Base-by-base conservation (phyloP, 1,140 invertebrate species). In the Drosophila kohkoa region DNA sequence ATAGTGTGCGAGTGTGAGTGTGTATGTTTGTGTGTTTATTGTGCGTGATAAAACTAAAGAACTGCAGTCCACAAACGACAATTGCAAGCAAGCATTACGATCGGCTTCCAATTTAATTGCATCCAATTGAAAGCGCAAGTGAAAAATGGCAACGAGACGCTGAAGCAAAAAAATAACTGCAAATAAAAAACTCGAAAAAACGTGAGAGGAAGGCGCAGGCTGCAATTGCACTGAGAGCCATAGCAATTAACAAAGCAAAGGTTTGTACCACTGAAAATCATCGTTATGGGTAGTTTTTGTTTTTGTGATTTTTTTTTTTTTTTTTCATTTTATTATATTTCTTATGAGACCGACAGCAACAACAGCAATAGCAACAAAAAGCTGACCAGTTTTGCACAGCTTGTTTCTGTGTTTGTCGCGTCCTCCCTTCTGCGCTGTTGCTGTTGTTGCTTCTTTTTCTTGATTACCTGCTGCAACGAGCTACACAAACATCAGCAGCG, bases 51-150 rank as follows among this genome's bases (percentile, higher is more conserved):
- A 57, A 51, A 11, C 32, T 38, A 30, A 54, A 16, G 38, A 58
- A 52, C 48, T 46, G 13, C 41, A 59, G 58, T 6, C 8, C 58
- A 49, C 20, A 49, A 57, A 20, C 20, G 35, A 58, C 32, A 28
- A 49, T 57, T 67, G 45, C 52, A 58, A 46, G 28, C 51, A 28
- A 38, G 15, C n/a, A 28, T 49, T 49, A 32, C 35, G 55, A 74
- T 74, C 57, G 66, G 57, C 30, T 69, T 41, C 41, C 65, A 55
- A 74, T 74, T 69, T n/a, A 69, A 74, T 55, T 74, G 65, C 71
- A 74, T 74, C 15, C 57, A 74, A 74, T 74, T 74, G 65, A 74
- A 74, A 74, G 57, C 41, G 71, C 65, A 68, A 74, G 71, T 74
- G 55, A 68, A 58, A 54, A 64, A 70, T 63, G 49, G 15, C 59